Evolutionary conservation across 2,888 invertebrate genomes (phyloP).

Genomic region (Sarcophaga carnaria): DNA sequence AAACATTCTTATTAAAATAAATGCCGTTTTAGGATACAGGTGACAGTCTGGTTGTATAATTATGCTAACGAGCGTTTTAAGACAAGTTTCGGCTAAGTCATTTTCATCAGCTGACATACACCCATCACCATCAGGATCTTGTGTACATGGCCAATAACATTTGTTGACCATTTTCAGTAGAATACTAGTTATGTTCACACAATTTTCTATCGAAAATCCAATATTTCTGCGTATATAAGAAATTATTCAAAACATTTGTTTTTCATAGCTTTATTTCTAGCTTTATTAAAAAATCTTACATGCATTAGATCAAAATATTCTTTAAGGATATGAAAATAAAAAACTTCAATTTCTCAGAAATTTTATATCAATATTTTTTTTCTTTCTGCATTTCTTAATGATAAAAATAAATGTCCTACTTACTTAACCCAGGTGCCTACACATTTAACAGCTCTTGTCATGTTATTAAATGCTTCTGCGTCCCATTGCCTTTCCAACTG

Average conservation of each 20-base stretch:
- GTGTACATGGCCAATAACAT: conserved; percentile 81
- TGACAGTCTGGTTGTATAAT: conserved; percentile 85
- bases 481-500: conserved; percentile 79
- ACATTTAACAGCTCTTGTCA: conserved; percentile 84
- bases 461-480: conserved; percentile 82
- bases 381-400: no score
- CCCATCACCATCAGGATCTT: conserved; percentile 82
- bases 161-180: conserved; percentile 81
- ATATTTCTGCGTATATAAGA: conserved; percentile 74
- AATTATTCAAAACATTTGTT: background rate
- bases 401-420: conserved; percentile 37
- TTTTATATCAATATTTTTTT: no score
- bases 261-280: no score
- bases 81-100: conserved; percentile 84
- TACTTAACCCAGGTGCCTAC: conserved; percentile 85
- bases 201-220: conserved; percentile 80
- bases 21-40: conserved; percentile 84
- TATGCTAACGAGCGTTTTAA: conserved; percentile 84
- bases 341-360: no score
- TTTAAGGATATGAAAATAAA: no score
- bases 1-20: conserved; percentile 84
- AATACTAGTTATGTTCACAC: conserved; percentile 79
- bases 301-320: no score
- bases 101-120: conserved; percentile 83
- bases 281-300: no score